phyloP scores from a whole-genome alignment of 2,888 invertebrate species.

The Teleiodes luculella region DNA sequence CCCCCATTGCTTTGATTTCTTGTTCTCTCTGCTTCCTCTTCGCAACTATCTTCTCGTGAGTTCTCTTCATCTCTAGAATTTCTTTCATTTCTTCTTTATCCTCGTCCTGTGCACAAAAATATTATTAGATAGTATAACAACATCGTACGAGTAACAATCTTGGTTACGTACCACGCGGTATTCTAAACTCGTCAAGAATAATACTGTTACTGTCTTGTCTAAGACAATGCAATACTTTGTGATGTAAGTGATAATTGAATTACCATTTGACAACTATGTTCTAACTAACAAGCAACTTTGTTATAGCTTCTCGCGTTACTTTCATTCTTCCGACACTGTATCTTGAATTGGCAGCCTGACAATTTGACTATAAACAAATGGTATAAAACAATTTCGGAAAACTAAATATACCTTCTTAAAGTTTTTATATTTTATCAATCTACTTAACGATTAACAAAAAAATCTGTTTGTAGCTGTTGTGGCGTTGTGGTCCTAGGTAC shows the following conservation, averaged over 20 bases:
- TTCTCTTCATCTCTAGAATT: constrained; percentile 92
- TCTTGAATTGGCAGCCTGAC: background rate
- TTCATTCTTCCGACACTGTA: background rate
- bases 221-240: background rate
- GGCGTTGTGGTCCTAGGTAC: too few relatives aligned
- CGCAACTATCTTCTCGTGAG: constrained; percentile 88
- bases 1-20: constrained; percentile 36
- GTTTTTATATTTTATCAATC: too few relatives aligned
- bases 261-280: background rate
- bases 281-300: background rate
- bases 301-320: too few relatives aligned
- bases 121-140: background rate
- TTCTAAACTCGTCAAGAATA: too few relatives aligned
- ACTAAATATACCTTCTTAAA: too few relatives aligned
- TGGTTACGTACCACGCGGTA: too few relatives aligned
- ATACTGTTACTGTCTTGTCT: too few relatives aligned
- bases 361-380: too few relatives aligned
- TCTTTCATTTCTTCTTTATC: constrained; percentile 97
- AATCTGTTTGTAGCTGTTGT: too few relatives aligned
- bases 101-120: constrained; percentile 83
- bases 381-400: too few relatives aligned
- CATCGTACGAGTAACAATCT: too few relatives aligned
- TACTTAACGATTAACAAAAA: too few relatives aligned
- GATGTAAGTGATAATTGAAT: background rate
- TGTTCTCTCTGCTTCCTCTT: constrained; percentile 77